Evolutionary conservation across 2,113 vertebrate genomes (phyloP), one percentile per base, ranked within the genome.

Genomic region (Craseonycteris thonglongyai): DNA sequence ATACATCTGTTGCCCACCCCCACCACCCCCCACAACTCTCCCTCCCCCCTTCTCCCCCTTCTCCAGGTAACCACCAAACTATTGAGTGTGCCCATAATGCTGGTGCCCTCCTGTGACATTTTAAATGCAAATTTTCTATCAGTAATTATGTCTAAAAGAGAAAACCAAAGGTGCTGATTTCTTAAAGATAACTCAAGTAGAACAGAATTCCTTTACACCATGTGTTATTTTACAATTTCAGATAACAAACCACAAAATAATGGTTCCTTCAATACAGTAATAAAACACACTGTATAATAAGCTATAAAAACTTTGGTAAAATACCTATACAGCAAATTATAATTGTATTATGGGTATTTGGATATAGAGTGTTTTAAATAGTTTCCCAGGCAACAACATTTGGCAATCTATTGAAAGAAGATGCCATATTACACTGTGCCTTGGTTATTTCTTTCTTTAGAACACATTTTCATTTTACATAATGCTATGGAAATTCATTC

Each of bases 401-500:
- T 84, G 54, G 22, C 33, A n/a, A 16, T 35, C 11, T 47, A n/a
- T n/a, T n/a, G n/a, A n/a, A n/a, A 61, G 26, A 65, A 74, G 68
- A 91, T 35, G 45, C 40, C 65, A 68, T 28, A 76, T 30, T 84
- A 72, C 42, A 59, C 16, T 45, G 21, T 80, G 74, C 14, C 14
- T 76, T 66, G 26, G 12, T 91, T 42, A 66, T 86, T 66, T 81
- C 54, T 40, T 91, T 82, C n/a, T 94, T 66, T 63, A 38, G 86
- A 90, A 92, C 22, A 63, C 21, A 90, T 80, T 95, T 86, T 91
- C 68, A 78, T 91, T 94, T 91, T 75, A 63, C 18, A 91, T 80
- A 94, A 66, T 91, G 45, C n/a, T 76, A 87, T 47, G 40, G 63
- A 94, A 94, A 96, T 89, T 89, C 18, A 69, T 56, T 89, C 72